These are phyloP conservation scores for Globicephala melas DNA, from an alignment of 2,113 vertebrate genomes.

Conservation along the genomic window DNA sequence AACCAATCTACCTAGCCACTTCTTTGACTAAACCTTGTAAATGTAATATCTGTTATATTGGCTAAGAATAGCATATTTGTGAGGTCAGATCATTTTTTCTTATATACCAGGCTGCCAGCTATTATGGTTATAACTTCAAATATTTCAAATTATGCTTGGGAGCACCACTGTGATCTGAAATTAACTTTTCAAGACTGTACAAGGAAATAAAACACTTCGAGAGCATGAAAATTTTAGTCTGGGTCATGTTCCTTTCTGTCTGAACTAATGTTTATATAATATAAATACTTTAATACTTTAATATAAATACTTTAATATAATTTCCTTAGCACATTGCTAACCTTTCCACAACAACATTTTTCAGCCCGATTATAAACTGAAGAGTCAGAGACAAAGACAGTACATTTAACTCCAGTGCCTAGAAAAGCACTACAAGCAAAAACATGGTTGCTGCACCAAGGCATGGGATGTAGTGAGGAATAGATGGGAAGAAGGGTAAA, in stretches of 20 bases:
- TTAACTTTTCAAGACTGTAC: constrained; percentile 59
- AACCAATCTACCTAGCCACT: background rate
- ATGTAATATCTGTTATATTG: constrained; percentile 16
- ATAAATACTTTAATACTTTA: constrained; percentile 36
- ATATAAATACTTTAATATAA: constrained; percentile 53
- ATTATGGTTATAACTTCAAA: constrained; percentile 53
- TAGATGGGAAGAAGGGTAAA: background rate
- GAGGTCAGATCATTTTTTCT: constrained; percentile 41
- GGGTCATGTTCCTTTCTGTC: constrained; percentile 21
- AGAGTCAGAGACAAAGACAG: background rate
- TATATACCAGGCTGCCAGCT: background rate
- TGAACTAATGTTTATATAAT: constrained; percentile 53
- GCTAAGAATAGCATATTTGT: constrained; percentile 39
- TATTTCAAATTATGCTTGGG: constrained; percentile 57
- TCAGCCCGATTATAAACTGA: constrained; percentile 37
- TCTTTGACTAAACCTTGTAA: constrained; percentile 56
- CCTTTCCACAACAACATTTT: constrained; percentile 23
- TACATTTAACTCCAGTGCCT: constrained; percentile 3
- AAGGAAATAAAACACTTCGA: constrained; percentile 54
- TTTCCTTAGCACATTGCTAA: constrained; percentile 50
- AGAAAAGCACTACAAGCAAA: background rate
- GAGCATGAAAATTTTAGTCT: constrained; percentile 34
- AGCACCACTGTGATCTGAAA: constrained; percentile 63
- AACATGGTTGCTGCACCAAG: background rate
- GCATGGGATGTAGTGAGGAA: background rate